Base-by-base conservation (phyloP, 1,140 invertebrate species). In the Pseudomyrmex pallidus region DNA sequence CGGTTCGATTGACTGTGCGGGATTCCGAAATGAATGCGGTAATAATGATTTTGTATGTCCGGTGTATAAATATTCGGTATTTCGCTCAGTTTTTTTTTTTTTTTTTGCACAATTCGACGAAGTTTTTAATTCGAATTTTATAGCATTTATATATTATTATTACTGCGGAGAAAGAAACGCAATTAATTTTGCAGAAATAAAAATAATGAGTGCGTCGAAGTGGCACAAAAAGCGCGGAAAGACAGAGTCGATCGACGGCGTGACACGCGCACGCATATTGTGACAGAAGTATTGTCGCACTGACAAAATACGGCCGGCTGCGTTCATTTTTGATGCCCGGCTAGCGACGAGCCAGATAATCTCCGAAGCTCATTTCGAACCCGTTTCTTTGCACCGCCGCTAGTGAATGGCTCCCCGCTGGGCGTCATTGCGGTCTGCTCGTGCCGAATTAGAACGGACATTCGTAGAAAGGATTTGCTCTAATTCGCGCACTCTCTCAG, bases 371-470 rank as follows among this genome's bases (percentile, higher is more conserved):
- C 89, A 90, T 90, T 86, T 68, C 22, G 74, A 82, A 86, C 89
- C 78, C 86, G 89, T 90, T 90, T 86, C 84, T 88, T 88, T 72
- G 74, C 82, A 67, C 72, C 5, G 46, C 20, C 74, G 82, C 82
- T 50, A 50, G 57, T 88, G 84, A 90, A 90, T 90, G 89, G 89
- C 48, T 59, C 20, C 89, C 89, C 89, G 89, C 89, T 90, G 89
- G 0, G 89, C 57, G 54, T 22, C 72, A 76, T 82, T 78, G 89
- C 67, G 72, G 56, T 61, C 63, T 64, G n/a, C 72, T 74, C 74
- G 62, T 44, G 54, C 63, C 77, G 89, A 90, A 90, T 90, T 88
- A 90, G 86, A 87, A 57, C 88, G 84, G 25, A 74, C 85, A 84
- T 87, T 87, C 72, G 67, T 46, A 83, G 82, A 88, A 90, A 90